These are phyloP conservation scores for Villa cingulata DNA, from an alignment of 2,888 invertebrate genomes.

Conservation along the genomic window DNA sequence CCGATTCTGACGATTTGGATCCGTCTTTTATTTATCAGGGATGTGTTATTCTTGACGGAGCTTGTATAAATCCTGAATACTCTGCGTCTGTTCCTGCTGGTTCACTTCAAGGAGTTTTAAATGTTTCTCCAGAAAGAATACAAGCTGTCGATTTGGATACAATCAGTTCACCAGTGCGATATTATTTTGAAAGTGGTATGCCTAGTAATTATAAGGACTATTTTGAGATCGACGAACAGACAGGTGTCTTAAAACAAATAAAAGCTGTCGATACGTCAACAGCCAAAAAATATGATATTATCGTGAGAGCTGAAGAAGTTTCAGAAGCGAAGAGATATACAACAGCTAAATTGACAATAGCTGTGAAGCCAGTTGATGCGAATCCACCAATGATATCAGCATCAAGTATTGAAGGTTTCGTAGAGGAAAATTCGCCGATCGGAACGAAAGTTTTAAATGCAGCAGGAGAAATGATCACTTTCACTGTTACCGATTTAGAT, in stretches of 20 bases:
- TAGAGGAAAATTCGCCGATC: conserved; percentile 72
- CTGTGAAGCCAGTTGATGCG: conserved; percentile 74
- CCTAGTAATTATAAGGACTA: conserved; percentile 65
- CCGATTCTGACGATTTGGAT: conserved; percentile 83
- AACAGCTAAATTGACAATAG: conserved; percentile 66
- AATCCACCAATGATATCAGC: conserved; percentile 67
- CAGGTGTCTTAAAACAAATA: conserved; percentile 69
- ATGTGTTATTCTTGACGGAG: conserved; percentile 65
- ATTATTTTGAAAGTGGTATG: conserved; percentile 67
- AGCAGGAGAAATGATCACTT: conserved; percentile 50
- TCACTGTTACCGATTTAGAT: conserved; percentile 73
- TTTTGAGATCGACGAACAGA: conserved; percentile 68
- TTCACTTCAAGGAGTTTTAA: conserved; percentile 66
- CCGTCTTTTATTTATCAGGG: conserved; percentile 83
- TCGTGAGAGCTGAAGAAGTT: conserved; percentile 76
- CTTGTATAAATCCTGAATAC: conserved; percentile 80
- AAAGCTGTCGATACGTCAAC: conserved; percentile 67
- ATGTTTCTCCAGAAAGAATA: conserved; percentile 74
- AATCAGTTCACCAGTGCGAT: conserved; percentile 66
- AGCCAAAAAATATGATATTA: conserved; percentile 63
- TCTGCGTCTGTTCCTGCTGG: conserved; percentile 64
- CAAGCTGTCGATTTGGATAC: conserved; percentile 86
- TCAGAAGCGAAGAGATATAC: conserved; percentile 66
- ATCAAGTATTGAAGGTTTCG: conserved; percentile 58
- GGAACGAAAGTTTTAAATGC: conserved; percentile 67